Conservation (phyloP, 2,113 vertebrate species). For the Ifrita kowaldi region DNA sequence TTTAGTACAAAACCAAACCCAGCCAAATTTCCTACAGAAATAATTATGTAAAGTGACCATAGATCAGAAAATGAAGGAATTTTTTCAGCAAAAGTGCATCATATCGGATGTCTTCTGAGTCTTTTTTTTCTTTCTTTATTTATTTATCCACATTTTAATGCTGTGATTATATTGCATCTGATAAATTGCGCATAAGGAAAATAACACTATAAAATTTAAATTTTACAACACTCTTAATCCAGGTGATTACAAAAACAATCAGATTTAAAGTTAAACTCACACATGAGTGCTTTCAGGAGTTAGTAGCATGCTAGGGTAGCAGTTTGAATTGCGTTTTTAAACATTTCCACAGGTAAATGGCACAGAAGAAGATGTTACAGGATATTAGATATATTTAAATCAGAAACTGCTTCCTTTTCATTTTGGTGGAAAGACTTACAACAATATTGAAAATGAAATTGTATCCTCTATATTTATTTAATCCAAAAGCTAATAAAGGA, state of each 20-base stretch:
- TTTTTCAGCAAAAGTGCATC: not conserved
- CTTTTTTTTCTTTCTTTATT: not conserved
- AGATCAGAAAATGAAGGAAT: not conserved
- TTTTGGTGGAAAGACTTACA: not conserved
- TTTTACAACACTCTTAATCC: not conserved
- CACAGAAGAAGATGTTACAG: not conserved
- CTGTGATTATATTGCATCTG: not conserved
- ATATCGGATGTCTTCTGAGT: rapidly evolving
- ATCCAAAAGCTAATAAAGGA: constrained; percentile 36
- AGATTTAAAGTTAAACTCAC: not conserved
- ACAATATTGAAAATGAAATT: constrained; percentile 31
- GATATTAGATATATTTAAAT: constrained; percentile 33
- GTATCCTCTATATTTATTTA: constrained; percentile 39
- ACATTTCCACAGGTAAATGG: not conserved
- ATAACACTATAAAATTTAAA: not conserved
- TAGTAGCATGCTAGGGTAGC: not conserved
- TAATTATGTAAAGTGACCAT: not conserved
- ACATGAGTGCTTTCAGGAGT: not conserved
- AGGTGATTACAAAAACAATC: not conserved
- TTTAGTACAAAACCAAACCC: not conserved
- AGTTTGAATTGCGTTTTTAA: not conserved
- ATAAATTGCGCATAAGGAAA: not conserved
- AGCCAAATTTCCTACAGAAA: not conserved
- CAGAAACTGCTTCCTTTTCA: constrained; percentile 10
- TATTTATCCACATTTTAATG: not conserved